phyloP scores from a whole-genome alignment of 2,113 vertebrate genomes.

The Labrus mixtus region DNA sequence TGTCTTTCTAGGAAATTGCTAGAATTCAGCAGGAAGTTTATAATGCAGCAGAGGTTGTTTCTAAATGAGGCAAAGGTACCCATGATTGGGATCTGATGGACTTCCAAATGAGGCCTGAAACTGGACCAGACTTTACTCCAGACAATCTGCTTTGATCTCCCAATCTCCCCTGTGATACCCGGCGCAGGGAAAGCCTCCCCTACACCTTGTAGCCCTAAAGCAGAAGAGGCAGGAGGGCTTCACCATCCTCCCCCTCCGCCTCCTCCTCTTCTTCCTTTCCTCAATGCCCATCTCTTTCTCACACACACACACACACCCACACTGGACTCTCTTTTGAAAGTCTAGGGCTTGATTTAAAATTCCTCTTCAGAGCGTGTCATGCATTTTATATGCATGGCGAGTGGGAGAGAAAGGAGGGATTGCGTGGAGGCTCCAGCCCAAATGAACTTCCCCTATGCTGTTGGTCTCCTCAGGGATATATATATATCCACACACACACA shows the following conservation, averaged over 20 bases:
- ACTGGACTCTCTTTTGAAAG: constrained; percentile 80
- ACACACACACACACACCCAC: constrained; percentile 61
- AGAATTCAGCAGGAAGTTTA: constrained; percentile 67
- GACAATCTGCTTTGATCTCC: constrained; percentile 80
- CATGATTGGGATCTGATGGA: constrained; percentile 72
- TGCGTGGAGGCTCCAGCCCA: constrained; percentile 60
- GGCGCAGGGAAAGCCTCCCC: constrained; percentile 65
- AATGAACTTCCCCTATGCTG: constrained; percentile 72
- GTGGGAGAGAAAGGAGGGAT: constrained; percentile 49
- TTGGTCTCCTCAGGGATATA: constrained; percentile 66
- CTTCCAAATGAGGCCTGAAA: constrained; percentile 76
- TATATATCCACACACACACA: constrained; percentile 31
- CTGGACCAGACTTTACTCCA: constrained; percentile 69
- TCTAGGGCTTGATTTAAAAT: constrained; percentile 81
- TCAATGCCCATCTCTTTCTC: constrained; percentile 45
- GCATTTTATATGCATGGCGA: constrained; percentile 82
- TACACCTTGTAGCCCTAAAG: constrained; percentile 80
- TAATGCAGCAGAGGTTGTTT: constrained; percentile 26
- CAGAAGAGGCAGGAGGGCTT: constrained; percentile 63
- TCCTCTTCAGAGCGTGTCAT: constrained; percentile 81
- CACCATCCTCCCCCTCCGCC: constrained; percentile 8
- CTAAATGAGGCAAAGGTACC: constrained; percentile 49
- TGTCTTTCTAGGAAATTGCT: constrained; percentile 36
- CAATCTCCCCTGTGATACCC: constrained; percentile 73
- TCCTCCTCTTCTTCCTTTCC: constrained; percentile 15